These are phyloP conservation scores for Dryadula phaetusa DNA, from an alignment of 2,888 invertebrate species.

Conservation along the genomic window DNA sequence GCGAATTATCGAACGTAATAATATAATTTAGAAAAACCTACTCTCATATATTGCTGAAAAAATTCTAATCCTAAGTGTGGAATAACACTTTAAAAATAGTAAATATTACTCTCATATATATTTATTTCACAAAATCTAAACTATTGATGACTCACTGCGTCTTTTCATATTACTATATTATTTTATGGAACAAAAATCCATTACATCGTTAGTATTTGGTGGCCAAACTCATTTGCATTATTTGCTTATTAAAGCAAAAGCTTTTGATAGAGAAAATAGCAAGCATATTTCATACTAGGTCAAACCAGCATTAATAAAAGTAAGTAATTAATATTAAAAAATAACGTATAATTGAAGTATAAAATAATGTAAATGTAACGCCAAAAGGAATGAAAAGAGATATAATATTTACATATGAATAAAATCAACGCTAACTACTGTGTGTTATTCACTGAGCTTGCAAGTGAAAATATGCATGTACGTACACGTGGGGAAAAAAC, in stretches of 20 bases:
- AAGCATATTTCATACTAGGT: neutral
- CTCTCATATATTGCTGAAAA: no score
- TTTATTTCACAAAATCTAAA: neutral
- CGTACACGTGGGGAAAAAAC: constrained; percentile 6
- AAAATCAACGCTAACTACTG: constrained; percentile 16
- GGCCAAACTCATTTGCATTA: neutral
- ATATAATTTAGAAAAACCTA: no score
- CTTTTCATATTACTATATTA: neutral
- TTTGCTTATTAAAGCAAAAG: constrained; percentile 4
- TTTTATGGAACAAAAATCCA: neutral
- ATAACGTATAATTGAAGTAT: constrained; percentile 12
- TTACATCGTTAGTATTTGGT: neutral
- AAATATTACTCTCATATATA: no score
- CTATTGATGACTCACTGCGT: neutral
- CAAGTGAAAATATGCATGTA: constrained; percentile 18
- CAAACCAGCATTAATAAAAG: neutral
- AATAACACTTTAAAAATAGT: no score
- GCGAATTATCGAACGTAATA: no score
- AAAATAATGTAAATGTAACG: constrained; percentile 14
- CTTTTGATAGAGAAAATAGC: constrained; percentile 1
- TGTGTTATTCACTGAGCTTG: constrained; percentile 13
- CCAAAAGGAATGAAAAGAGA: constrained; percentile 10
- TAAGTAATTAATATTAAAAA: constrained; percentile 12
- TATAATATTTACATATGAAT: constrained; percentile 21
- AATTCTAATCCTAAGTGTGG: no score